Conservation (phyloP, 1,140 invertebrate species). For the Tetraneura akinire region DNA sequence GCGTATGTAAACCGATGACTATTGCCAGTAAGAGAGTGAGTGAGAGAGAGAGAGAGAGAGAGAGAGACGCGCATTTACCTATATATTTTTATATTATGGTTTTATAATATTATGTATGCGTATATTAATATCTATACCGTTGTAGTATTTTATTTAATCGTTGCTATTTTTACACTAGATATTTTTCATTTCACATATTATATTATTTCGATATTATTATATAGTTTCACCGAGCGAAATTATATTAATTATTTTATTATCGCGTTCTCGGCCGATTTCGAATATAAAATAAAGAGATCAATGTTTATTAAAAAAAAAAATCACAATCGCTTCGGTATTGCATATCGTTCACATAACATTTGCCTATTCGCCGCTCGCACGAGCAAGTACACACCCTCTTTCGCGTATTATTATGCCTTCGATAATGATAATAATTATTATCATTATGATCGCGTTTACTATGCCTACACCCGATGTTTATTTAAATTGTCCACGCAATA, state of each 20-base stretch:
- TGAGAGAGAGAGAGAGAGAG: background rate
- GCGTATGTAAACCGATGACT: background rate
- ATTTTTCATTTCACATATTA: slow-evolving; percentile 1
- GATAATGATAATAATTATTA: background rate
- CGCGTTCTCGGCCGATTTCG: slow-evolving; percentile 19
- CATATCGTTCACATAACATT: no score
- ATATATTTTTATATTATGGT: no score
- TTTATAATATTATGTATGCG: no score
- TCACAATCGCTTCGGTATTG: no score
- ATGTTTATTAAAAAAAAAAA: background rate
- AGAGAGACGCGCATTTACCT: background rate
- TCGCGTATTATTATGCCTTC: no score
- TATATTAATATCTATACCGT: no score
- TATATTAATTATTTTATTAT: slow-evolving; percentile 41
- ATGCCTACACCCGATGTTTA: no score
- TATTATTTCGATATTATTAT: no score
- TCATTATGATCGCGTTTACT: no score
- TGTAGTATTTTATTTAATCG: background rate
- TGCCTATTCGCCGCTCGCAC: no score
- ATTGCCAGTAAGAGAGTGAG: background rate
- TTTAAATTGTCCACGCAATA: no score
- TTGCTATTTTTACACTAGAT: slow-evolving; percentile 34
- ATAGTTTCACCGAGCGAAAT: slow-evolving; percentile 32
- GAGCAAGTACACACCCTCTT: no score
- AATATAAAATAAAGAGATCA: slow-evolving; percentile 12